Conservation (phyloP, 2,113 vertebrate species). For the Zosterops hypoxanthus region DNA sequence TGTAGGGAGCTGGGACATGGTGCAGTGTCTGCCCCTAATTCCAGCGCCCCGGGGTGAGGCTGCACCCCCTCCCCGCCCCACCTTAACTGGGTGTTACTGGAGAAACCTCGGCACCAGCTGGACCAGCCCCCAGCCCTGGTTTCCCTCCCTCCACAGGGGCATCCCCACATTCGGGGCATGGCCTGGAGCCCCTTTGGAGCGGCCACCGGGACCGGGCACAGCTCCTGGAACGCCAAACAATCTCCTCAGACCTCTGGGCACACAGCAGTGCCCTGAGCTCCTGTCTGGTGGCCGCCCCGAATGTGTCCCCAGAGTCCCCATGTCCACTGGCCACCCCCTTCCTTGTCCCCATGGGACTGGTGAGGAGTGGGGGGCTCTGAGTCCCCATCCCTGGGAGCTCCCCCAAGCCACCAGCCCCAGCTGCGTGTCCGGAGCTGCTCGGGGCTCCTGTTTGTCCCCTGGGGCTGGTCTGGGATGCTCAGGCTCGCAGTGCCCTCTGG, state of each 20-base stretch:
- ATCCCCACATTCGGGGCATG: rapidly evolving
- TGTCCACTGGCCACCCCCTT: background rate
- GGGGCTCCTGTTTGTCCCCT: background rate
- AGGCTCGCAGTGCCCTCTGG: conserved; percentile 59
- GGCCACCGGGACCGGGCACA: rapidly evolving
- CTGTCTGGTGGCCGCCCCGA: no score
- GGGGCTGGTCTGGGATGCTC: background rate
- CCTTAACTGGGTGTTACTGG: background rate
- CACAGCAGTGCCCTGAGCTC: background rate
- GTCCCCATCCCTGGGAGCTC: no score
- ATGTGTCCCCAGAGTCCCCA: background rate
- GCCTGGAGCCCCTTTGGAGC: background rate
- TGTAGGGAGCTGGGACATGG: background rate
- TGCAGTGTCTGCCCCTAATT: background rate
- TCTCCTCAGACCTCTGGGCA: background rate
- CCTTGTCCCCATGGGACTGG: background rate
- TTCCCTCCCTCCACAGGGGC: background rate
- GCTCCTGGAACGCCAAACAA: no score
- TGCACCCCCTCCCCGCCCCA: background rate
- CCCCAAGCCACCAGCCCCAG: background rate
- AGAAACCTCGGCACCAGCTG: background rate
- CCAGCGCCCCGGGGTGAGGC: background rate
- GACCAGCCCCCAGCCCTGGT: background rate
- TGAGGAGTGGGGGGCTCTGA: rapidly evolving
- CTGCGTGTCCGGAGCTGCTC: background rate